Percentiles rank a stretch among this genome's conserved stretches.
These are phyloP conservation scores for Parelbella ahira DNA, from an alignment of 2,888 invertebrate genomes.

Conservation along the genomic window DNA sequence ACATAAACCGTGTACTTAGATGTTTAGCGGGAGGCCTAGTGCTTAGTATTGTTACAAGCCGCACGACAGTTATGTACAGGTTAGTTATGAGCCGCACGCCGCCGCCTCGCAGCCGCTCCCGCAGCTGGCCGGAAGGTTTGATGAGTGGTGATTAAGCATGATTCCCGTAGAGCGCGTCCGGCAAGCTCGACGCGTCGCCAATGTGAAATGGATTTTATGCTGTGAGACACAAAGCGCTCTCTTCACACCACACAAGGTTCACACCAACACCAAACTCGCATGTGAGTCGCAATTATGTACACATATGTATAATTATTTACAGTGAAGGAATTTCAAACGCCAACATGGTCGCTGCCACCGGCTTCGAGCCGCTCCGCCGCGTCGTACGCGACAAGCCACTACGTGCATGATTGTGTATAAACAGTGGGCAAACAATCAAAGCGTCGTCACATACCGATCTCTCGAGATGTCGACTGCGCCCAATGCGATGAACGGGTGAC, in stretches of 20 bases:
- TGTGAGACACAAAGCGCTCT: slow-evolving; percentile 44
- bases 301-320: slow-evolving; percentile 28
- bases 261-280: slow-evolving; percentile 50
- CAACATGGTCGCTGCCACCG: slow-evolving; percentile 4
- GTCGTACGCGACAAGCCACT: too few relatives aligned
- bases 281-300: slow-evolving; percentile 34
- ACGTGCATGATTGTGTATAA: slow-evolving; percentile 42
- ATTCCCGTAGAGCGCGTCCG: slow-evolving; percentile 40
- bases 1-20: slow-evolving; percentile 44
- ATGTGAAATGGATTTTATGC: slow-evolving; percentile 38
- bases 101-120: slow-evolving; percentile 27
- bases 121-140: slow-evolving; percentile 33
- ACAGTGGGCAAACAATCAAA: slow-evolving; percentile 41
- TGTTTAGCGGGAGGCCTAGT: slow-evolving; percentile 27
- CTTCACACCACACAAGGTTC: slow-evolving; percentile 43
- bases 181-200: slow-evolving; percentile 39
- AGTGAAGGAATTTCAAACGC: slow-evolving; percentile 6
- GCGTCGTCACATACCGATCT: slow-evolving; percentile 19
- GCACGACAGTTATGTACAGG: slow-evolving; percentile 39
- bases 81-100: too few relatives aligned
- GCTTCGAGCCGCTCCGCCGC: too few relatives aligned
- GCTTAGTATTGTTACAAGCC: slow-evolving; percentile 31
- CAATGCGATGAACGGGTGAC: too few relatives aligned
- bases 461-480: slow-evolving; percentile 13
- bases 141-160: slow-evolving; percentile 47